A percentile compares a stretch with the other conserved stretches of the same genome.
Conservation (phyloP, 2,797 vertebrate species). For the Tarsius wallacei region DNA sequence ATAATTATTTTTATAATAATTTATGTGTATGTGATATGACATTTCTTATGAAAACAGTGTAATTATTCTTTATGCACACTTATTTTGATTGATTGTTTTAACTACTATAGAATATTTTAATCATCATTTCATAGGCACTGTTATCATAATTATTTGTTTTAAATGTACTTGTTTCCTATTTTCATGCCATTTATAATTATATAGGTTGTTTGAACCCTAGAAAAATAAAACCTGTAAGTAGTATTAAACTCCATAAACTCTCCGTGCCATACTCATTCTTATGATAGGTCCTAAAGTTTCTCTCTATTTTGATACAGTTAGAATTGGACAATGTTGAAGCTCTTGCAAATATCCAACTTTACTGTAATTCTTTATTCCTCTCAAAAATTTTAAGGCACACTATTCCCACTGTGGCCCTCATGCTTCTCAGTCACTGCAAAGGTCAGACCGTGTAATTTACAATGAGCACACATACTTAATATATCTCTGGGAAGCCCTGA, state of each 20-base stretch:
- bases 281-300: not conserved
- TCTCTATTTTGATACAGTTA: not conserved
- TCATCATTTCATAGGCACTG: not conserved
- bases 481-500: not conserved
- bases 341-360: not conserved
- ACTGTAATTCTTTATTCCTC: not conserved
- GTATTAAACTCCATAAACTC: not conserved
- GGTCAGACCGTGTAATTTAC: not conserved
- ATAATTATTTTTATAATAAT: not conserved
- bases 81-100: not conserved
- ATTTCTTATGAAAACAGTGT: not conserved
- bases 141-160: not conserved
- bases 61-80: not conserved
- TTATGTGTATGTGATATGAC: not conserved
- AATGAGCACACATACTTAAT: not conserved
- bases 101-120: not conserved
- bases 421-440: not conserved
- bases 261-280: not conserved
- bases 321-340: not conserved
- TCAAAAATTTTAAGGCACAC: not conserved
- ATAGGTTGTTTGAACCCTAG: not conserved
- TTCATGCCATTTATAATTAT: not conserved
- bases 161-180: not conserved
- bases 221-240: not conserved
- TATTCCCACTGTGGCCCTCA: not conserved